phyloP scores from a whole-genome alignment of 2,797 vertebrate species.

The Sebastes melanostomus region DNA sequence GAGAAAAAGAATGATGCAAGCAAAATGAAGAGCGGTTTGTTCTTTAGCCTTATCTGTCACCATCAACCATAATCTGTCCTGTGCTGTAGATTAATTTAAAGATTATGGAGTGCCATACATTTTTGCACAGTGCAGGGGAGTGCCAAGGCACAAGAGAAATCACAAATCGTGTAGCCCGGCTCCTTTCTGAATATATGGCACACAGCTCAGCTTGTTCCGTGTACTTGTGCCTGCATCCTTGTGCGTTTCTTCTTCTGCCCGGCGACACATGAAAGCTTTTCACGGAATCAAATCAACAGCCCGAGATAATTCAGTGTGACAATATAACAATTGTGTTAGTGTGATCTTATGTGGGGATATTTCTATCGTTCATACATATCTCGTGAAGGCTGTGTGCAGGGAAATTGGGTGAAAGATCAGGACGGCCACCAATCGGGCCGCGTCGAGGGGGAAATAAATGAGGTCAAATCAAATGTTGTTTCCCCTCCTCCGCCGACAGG shows the following conservation, averaged over 20 bases:
- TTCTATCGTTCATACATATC: constrained; percentile 38
- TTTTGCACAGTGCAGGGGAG: constrained; percentile 42
- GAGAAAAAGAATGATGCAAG: constrained; percentile 52
- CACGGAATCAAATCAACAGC: constrained; percentile 64
- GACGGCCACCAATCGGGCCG: constrained; percentile 4
- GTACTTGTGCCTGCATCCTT: constrained; percentile 15
- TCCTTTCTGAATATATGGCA: constrained; percentile 20
- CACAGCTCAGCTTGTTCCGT: constrained; percentile 21
- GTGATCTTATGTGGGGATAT: constrained; percentile 52
- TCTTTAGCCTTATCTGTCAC: constrained; percentile 69
- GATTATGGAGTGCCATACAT: constrained; percentile 67
- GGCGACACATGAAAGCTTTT: constrained; percentile 63
- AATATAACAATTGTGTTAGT: constrained; percentile 58
- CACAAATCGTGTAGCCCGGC: constrained; percentile 18
- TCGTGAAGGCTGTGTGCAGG: constrained; percentile 1
- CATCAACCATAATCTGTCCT: constrained; percentile 73
- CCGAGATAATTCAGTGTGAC: constrained; percentile 68
- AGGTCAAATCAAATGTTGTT: constrained; percentile 65
- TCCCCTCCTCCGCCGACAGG: constrained; percentile 28
- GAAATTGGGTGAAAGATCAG: constrained; percentile 59
- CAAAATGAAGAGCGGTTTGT: constrained; percentile 62
- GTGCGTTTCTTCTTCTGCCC: constrained; percentile 32
- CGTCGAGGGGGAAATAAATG: constrained; percentile 52
- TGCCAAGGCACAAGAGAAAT: constrained; percentile 37
- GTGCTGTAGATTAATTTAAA: constrained; percentile 80